Percentiles rank a stretch among this genome's conserved stretches.
phyloP scores from a whole-genome alignment of 2,113 vertebrate genomes.

The Ameiurus melas region DNA sequence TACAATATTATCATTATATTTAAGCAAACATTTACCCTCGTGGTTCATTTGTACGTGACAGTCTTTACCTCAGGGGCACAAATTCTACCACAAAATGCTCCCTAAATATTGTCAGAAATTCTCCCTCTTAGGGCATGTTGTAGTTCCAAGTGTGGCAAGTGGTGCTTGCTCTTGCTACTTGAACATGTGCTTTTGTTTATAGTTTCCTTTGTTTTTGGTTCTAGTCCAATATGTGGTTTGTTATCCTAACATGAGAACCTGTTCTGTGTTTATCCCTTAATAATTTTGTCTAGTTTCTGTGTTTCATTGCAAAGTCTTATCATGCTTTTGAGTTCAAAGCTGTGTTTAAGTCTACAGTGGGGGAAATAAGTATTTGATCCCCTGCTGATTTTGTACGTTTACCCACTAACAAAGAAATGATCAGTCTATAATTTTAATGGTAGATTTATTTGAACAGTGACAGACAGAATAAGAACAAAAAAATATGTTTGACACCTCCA shows the following conservation, averaged over 20 bases:
- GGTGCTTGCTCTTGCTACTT: neutral
- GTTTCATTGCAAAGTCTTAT: neutral
- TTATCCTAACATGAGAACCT: slow-evolving; percentile 2
- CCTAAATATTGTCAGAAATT: neutral
- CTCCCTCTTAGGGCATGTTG: neutral
- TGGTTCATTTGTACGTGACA: neutral
- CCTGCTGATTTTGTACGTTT: too few species aligned
- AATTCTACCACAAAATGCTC: neutral
- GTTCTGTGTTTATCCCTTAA: neutral
- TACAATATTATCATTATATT: neutral
- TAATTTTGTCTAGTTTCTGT: neutral
- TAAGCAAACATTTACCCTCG: neutral
- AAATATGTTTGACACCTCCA: too few species aligned
- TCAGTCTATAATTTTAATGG: too few species aligned
- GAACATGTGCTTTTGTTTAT: neutral
- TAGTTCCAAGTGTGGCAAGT: neutral
- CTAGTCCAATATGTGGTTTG: neutral
- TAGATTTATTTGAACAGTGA: too few species aligned
- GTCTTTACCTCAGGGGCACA: neutral
- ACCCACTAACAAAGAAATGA: too few species aligned
- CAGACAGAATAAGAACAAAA: too few species aligned
- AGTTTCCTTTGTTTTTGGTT: neutral
- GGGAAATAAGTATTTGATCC: too few species aligned
- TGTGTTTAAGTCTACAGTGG: neutral
- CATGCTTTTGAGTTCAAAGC: neutral